Evolutionary conservation across 2,797 vertebrate genomes (phyloP).

Genomic region (Anabacerthia variegaticeps): DNA sequence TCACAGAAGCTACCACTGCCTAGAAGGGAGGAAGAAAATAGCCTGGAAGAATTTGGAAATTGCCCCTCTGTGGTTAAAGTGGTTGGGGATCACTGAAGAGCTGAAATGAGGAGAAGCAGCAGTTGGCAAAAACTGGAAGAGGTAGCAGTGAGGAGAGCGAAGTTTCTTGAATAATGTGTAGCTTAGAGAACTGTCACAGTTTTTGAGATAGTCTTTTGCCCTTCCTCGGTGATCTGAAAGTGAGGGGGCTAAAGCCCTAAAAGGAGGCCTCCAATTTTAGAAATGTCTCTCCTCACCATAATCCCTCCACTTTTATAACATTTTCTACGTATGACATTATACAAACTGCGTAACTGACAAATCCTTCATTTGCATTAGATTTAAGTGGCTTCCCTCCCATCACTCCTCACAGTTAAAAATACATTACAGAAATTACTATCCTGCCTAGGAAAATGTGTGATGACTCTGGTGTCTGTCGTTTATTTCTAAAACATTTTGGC

Average conservation of each 20-base stretch:
- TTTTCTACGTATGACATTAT: conserved; percentile 57
- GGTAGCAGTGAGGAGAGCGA: neutral
- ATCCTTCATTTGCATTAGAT: conserved; percentile 65
- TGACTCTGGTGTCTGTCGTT: conserved; percentile 58
- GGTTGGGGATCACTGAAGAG: neutral
- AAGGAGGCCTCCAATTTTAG: conserved; percentile 21
- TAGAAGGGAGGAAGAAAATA: neutral
- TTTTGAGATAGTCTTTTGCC: conserved; percentile 25
- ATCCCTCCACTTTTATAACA: conserved; percentile 54
- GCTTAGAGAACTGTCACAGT: conserved; percentile 12
- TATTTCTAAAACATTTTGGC: conserved; percentile 76
- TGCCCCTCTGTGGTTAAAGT: neutral
- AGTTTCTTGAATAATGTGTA: conserved; percentile 3
- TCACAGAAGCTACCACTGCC: neutral
- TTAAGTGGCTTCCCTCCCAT: conserved; percentile 65
- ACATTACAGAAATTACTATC: conserved; percentile 70
- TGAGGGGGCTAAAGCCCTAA: conserved; percentile 26
- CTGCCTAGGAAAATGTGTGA: conserved; percentile 63
- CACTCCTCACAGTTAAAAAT: conserved; percentile 72
- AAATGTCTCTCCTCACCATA: conserved; percentile 38
- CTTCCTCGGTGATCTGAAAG: conserved; percentile 7
- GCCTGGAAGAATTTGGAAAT: neutral
- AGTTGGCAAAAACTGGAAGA: conserved; percentile 9
- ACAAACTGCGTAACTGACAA: conserved; percentile 63
- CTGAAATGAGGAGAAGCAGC: neutral